phyloP scores from a whole-genome alignment of 2,888 invertebrate species.

The Tribolium freemani region DNA sequence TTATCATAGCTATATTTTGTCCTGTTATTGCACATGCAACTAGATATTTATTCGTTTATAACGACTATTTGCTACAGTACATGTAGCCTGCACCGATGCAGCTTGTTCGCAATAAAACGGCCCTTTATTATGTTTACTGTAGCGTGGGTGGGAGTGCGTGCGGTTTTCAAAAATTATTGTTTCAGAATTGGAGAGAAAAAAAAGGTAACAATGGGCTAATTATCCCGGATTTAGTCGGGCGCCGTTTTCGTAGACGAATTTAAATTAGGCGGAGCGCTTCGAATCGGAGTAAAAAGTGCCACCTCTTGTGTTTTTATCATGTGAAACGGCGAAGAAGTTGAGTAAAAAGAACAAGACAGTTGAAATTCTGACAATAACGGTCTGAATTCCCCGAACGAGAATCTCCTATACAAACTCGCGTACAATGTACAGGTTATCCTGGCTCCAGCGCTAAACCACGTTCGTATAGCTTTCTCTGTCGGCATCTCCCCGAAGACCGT shows the following conservation, averaged over 20 bases:
- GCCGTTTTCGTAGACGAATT: constrained; percentile 14
- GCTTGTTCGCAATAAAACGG: constrained; percentile 56
- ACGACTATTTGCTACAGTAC: constrained; percentile 49
- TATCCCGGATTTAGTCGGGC: background rate
- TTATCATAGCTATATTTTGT: constrained; percentile 55
- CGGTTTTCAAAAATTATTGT: too few relatives aligned
- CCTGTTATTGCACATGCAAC: constrained; percentile 55
- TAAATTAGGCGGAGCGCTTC: constrained; percentile 16
- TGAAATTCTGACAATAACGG: constrained; percentile 67
- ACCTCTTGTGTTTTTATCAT: constrained; percentile 35
- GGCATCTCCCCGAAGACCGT: constrained; percentile 39
- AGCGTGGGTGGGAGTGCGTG: constrained; percentile 49
- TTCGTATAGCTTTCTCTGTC: constrained; percentile 48
- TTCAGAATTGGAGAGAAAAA: background rate
- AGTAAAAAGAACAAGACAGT: constrained; percentile 61
- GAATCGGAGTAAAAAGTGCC: constrained; percentile 9
- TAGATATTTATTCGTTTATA: constrained; percentile 55
- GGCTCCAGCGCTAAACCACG: constrained; percentile 53
- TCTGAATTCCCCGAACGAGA: constrained; percentile 67
- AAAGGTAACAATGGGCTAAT: background rate
- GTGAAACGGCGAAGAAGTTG: constrained; percentile 31
- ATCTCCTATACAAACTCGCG: constrained; percentile 66
- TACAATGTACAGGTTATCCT: constrained; percentile 63
- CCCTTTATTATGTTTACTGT: constrained; percentile 55
- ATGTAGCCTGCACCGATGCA: constrained; percentile 50